Evolutionary conservation across 2,113 vertebrate species (phyloP), one percentile per base, ranked within the genome.

Genomic region (Ceyx cyanopectus): DNA sequence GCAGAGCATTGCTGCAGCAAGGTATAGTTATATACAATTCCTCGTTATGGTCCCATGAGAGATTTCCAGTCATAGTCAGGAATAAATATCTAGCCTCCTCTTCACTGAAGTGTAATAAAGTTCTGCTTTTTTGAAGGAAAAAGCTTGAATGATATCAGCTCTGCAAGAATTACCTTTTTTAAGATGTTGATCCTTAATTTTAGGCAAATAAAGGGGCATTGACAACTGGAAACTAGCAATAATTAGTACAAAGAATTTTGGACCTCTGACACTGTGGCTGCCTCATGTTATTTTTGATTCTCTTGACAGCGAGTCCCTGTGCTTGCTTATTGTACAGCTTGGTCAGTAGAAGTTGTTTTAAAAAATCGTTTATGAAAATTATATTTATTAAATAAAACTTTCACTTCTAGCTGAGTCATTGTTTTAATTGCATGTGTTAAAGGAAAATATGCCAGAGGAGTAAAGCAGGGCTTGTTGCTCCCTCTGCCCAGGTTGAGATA

Each of bases 361-460:
- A 93, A 94, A 97, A 86, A 81, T 22, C 93, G 89, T 98, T 98
- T 97, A 97, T 98, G 96, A 98, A 97, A 91, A 96, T 97, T 98
- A 94, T 98, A 98, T 98, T 99, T 99, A 98, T 98, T 75, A 95
- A 99, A 99, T 98, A 98, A 99, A 99, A 29, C 32, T 85, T 96
- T 94, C 73, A 70, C 78, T 95, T 93, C 68, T 84, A 93, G 45
- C 57, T 19, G 77, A 58, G 90, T 93, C 58, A 20, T 32, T 90
- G 83, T 81, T 94, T 97, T 84, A 48, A 63, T 96, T 93, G 30
- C 13, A 13, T 30, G 54, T 30, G 54, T 54, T 20, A 51, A 58
- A 43, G n/a, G n/a, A 29, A 18, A 15, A 34, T 4, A 53, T 0
- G 7, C 41, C 67, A 11, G 18, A 21, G 32, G 14, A 22, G 30